Base-by-base conservation (phyloP, 2,113 vertebrate genomes). In the Pteruthius melanotis region DNA sequence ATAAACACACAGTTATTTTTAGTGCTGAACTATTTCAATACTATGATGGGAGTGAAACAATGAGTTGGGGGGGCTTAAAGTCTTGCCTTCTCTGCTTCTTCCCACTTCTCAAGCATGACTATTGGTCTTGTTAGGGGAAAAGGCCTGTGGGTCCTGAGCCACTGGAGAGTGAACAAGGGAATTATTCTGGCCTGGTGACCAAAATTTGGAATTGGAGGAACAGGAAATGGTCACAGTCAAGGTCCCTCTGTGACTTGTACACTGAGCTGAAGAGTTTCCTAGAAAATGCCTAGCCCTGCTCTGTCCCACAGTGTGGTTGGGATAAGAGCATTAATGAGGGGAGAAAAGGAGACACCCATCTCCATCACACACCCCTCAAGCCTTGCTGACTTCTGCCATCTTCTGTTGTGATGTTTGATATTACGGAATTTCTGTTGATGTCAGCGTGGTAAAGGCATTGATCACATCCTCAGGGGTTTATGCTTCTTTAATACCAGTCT, bases 401-500 rank as follows among this genome's bases (percentile, higher is more conserved):
- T 82, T 49, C 45, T 52, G 10, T 52, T 69, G 44, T 27, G 53
- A 7, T 31, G 40, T 42, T 64, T 39, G 39, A 19, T 11, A 22
- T 45, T 54, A 35, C 0, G 0, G 42, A n/a, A 35, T 57, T 69
- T 65, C 27, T 78, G 0, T 16, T 42, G 20, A 39, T 81, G 44
- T 28, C 49, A 52, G 42, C 1, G 0, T 39, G 6, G 1, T 33
- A 44, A 44, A 64, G 59, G 6, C 31, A 28, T 13, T 72, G 44
- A 16, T 33, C 21, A 6, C n/a, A 1, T 21, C 20, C 45, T 52
- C 26, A 10, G 54, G 33, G 8, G 1, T 60, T 65, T 47, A 2
- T 52, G 40, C 70, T 88, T 76, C 28, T 45, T 63, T 52, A 35
- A 6, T 20, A 81, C 33, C 54, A 61, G 35, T 63, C 35, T 54